Evolutionary conservation across 2,888 invertebrate genomes (phyloP).

Genomic region (Perizoma affinitatum): DNA sequence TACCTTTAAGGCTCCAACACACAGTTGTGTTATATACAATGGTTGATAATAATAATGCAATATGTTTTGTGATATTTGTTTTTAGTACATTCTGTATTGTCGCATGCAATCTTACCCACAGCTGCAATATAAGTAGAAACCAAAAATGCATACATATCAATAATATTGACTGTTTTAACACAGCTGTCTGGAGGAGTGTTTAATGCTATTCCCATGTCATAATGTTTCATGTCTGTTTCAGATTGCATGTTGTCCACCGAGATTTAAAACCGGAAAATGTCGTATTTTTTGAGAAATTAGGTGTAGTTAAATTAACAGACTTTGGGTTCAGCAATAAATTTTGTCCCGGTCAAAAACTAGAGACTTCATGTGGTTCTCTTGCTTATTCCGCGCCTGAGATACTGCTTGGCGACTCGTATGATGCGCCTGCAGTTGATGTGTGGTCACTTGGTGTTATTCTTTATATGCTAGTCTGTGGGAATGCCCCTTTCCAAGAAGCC

Average conservation of each 20-base stretch:
- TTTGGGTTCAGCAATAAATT: slow-evolving; percentile 99
- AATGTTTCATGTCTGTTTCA: slow-evolving; percentile 50
- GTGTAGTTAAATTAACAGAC: slow-evolving; percentile 98
- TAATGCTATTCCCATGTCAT: no score
- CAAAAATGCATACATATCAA: no score
- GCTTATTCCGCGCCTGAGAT: slow-evolving; percentile 99
- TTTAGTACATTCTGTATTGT: no score
- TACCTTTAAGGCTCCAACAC: no score
- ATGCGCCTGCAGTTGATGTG: slow-evolving; percentile 99
- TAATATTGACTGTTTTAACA: no score
- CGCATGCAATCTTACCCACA: no score
- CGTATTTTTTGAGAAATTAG: slow-evolving; percentile 98
- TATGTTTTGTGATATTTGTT: no score
- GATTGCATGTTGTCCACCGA: slow-evolving; percentile 88
- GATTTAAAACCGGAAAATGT: slow-evolving; percentile 99
- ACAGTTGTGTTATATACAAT: no score
- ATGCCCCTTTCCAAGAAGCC: slow-evolving; percentile 99
- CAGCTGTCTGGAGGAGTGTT: no score
- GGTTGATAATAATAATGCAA: no score
- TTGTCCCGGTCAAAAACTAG: slow-evolving; percentile 97
- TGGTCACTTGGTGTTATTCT: slow-evolving; percentile 99
- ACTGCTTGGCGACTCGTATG: slow-evolving; percentile 98
- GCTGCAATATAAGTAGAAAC: no score
- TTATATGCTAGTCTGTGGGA: slow-evolving; percentile 99
- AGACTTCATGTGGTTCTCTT: slow-evolving; percentile 98